A percentile compares a stretch with the other conserved stretches of the same genome.
These are phyloP conservation scores for Acanthosepion lycidas DNA, from an alignment of 2,888 invertebrate species.

Conservation along the genomic window DNA sequence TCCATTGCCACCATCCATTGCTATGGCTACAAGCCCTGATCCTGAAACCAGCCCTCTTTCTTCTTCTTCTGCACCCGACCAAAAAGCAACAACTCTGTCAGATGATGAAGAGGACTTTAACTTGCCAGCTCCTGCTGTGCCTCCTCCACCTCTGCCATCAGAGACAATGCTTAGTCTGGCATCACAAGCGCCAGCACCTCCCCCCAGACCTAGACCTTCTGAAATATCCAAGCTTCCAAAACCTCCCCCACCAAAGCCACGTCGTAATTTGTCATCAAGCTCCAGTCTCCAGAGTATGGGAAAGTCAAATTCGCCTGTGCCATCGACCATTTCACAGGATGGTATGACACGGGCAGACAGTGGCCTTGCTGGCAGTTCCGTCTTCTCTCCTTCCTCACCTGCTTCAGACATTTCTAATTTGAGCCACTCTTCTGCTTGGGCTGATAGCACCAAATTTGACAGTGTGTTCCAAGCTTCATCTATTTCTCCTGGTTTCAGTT, in stretches of 20 bases:
- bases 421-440: neutral
- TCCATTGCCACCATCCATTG: neutral
- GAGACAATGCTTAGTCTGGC: neutral
- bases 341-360: slow-evolving; percentile 18
- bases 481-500: slow-evolving; percentile 34
- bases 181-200: slow-evolving; percentile 35
- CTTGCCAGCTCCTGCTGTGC: slow-evolving; percentile 35
- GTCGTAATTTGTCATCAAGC: slow-evolving; percentile 37
- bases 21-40: neutral
- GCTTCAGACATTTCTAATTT: slow-evolving; percentile 24
- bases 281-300: slow-evolving; percentile 42
- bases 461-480: neutral
- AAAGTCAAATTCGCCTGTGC: slow-evolving; percentile 37
- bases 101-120: slow-evolving; percentile 40
- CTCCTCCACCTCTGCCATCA: slow-evolving; percentile 42
- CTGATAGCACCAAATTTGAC: slow-evolving; percentile 40
- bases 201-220: neutral
- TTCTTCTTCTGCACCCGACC: neutral
- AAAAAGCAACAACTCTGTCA: neutral
- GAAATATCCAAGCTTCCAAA: slow-evolving; percentile 37
- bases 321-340: slow-evolving; percentile 23
- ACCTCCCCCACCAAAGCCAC: slow-evolving; percentile 37
- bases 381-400: neutral
- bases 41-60: neutral
- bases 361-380: slow-evolving; percentile 18